Base-by-base conservation (phyloP, 2,113 vertebrate genomes). In the Aptenodytes forsteri region DNA sequence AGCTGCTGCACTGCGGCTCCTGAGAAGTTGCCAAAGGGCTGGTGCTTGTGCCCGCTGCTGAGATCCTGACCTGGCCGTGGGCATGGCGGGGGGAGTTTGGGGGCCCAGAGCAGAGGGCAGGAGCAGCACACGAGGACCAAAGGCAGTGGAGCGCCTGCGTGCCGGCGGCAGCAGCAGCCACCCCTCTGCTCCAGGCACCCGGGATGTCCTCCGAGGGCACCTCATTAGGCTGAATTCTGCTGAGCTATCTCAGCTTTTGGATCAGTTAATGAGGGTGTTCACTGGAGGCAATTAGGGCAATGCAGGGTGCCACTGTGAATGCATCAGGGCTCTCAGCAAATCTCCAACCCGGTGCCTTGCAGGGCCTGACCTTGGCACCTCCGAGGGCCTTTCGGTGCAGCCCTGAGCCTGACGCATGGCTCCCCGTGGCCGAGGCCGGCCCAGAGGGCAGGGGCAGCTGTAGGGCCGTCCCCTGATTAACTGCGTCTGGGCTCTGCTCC, bases 1-100 rank as follows among this genome's bases (percentile, higher is more conserved):
- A 94, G 88, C 85, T 88, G 79, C 94, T 93, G 91, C 93, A 90
- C 92, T 95, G 94, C 94, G 27, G 91, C 86, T 96, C 92, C 95
- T 91, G 96, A 87, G 92, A 23, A 6, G 23, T 0, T 90, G 95
- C 91, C 95, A 93, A 59, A 46, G 86, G 71, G 54, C n/a, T 10
- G 79, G 21, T 40, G 67, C 65, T 67, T 16, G 1, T 76, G 93
- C 42, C 96, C 11, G 6, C 89, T 64, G 89, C 86, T 32, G 71
- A 69, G 71, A 86, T 88, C 71, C 89, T 29, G 56, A 23, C 85
- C 82, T 7, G 64, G 73, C 85, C 7, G 1, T 7, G 89, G 82
- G n/a, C 61, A 62, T 0, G 0, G 36, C 0, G 0, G 2, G 32
- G 58, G 13, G 13, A 5, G 8, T 44, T 1, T 5, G n/a, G 36